These are phyloP conservation scores for Ibycter americanus DNA, from an alignment of 2,797 vertebrate species.

Conservation along the genomic window DNA sequence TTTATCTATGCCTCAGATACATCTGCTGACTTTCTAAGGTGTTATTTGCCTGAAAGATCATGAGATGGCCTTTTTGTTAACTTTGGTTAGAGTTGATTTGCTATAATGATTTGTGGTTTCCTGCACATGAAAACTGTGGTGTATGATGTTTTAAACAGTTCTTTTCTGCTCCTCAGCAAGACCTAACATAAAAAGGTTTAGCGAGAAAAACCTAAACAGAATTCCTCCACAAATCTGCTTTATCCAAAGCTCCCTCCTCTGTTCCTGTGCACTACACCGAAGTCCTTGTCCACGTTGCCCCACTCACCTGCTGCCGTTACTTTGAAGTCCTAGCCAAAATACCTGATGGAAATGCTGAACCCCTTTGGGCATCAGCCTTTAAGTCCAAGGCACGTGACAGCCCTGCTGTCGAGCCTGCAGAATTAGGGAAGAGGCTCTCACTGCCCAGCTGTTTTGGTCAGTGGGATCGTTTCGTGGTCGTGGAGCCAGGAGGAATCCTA, in stretches of 20 bases:
- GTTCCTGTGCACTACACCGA: neutral
- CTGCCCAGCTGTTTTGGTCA: too few species aligned
- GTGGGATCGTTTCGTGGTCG: neutral
- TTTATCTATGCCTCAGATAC: neutral
- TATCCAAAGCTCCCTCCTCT: neutral
- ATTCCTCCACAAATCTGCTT: neutral
- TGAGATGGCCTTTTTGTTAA: neutral
- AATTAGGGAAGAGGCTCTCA: neutral
- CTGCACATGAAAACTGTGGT: neutral
- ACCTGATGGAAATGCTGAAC: neutral
- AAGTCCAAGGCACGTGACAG: neutral
- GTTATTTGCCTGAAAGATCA: neutral
- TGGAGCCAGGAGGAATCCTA: neutral
- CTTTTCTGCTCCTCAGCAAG: neutral
- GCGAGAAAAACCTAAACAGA: neutral
- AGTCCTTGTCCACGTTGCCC: neutral
- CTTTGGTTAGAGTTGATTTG: neutral
- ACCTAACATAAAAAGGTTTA: neutral
- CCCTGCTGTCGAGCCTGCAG: neutral
- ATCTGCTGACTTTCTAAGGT: neutral
- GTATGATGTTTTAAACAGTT: neutral
- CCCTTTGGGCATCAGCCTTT: neutral
- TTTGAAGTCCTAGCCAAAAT: neutral
- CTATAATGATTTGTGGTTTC: neutral
- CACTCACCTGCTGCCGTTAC: accelerated